These are phyloP conservation scores for Orientallactaga sibirica DNA, from an alignment of 2,797 vertebrate species.

Conservation along the genomic window DNA sequence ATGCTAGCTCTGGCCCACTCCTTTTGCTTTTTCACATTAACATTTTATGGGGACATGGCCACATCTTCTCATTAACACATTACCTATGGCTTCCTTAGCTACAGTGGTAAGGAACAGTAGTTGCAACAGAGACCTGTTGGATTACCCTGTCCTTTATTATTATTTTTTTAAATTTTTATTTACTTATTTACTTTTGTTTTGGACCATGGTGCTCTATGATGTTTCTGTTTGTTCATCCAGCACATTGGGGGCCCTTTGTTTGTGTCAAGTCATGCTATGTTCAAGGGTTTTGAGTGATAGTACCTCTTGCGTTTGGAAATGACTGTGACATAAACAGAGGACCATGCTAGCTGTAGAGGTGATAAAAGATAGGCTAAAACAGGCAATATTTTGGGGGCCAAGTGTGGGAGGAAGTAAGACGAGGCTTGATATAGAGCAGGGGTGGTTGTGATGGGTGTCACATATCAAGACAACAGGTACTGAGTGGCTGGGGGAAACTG, in stretches of 20 bases:
- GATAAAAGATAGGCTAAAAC: not conserved
- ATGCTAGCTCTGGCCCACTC: not conserved
- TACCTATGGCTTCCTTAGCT: not conserved
- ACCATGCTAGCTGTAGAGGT: not conserved
- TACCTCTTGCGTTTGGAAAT: not conserved
- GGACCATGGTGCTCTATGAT: not conserved
- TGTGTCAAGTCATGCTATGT: not conserved
- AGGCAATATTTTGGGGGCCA: not conserved
- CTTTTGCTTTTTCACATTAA: slow-evolving; percentile 20
- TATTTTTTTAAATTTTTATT: too few relatives aligned
- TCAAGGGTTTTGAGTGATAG: not conserved
- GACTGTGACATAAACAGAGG: not conserved
- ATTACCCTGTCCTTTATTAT: not conserved
- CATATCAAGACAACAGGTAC: not conserved
- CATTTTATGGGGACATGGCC: not conserved
- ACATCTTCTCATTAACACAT: not conserved
- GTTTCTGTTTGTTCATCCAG: not conserved
- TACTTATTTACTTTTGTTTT: too few relatives aligned
- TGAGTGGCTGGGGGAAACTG: too few relatives aligned
- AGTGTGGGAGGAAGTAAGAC: not conserved
- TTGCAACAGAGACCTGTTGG: not conserved
- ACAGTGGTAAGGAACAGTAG: not conserved
- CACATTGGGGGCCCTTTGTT: not conserved
- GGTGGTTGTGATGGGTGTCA: slow-evolving; percentile 22
- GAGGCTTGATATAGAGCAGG: not conserved